phyloP scores from a whole-genome alignment of 2,797 vertebrate species.

The Sebastes taczanowskii region DNA sequence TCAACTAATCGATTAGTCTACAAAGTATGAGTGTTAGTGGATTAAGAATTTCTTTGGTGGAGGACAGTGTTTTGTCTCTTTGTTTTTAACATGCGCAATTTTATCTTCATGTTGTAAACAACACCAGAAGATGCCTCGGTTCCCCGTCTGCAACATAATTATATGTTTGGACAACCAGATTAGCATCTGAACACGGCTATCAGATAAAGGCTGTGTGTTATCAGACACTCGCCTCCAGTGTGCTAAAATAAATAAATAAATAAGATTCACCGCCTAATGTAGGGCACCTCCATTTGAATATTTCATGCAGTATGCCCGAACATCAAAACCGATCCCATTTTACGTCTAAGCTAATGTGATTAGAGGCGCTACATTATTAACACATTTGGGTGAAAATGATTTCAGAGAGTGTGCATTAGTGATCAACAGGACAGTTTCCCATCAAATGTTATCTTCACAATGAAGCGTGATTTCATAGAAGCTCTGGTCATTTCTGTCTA shows the following conservation, averaged over 20 bases:
- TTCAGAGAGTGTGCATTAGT: constrained; percentile 27
- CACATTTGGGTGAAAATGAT: constrained; percentile 32
- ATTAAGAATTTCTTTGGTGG: too few relatives aligned
- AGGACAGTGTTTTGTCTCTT: neutral
- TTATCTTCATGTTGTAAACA: neutral
- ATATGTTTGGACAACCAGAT: constrained; percentile 50
- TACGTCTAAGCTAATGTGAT: constrained; percentile 57
- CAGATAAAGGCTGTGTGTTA: constrained; percentile 32
- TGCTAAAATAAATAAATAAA: constrained; percentile 5
- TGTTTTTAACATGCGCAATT: neutral
- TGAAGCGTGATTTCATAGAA: constrained; percentile 23
- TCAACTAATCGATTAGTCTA: too few relatives aligned
- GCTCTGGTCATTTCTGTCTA: constrained; percentile 9
- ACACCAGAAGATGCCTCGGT: neutral
- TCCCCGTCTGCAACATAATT: constrained; percentile 20
- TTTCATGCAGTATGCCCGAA: constrained; percentile 54
- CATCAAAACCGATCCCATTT: constrained; percentile 57
- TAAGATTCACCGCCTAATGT: constrained; percentile 53
- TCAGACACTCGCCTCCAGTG: constrained; percentile 46
- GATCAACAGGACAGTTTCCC: constrained; percentile 28
- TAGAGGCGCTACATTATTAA: constrained; percentile 59
- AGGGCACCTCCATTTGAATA: constrained; percentile 69
- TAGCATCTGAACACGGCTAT: constrained; percentile 48
- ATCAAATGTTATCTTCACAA: constrained; percentile 33
- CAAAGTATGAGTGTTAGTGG: too few relatives aligned